Conservation (phyloP, 2,888 invertebrate genomes). For the Nymphalis urticae region DNA sequence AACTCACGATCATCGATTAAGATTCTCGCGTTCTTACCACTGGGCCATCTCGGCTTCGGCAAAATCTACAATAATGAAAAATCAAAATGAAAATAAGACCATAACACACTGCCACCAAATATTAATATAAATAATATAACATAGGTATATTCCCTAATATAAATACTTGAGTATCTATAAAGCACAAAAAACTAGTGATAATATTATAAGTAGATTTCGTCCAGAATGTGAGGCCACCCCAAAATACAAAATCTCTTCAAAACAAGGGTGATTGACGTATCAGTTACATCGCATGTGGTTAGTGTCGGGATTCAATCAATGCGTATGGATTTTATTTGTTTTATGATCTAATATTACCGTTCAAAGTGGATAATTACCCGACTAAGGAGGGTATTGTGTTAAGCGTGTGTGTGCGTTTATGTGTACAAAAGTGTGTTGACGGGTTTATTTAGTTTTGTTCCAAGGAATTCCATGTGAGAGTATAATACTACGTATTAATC, state of each 20-base stretch:
- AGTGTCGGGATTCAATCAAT: constrained; percentile 46
- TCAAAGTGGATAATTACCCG: constrained; percentile 1
- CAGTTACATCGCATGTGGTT: constrained; percentile 66
- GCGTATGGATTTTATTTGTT: constrained; percentile 23
- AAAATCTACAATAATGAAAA: too few relatives aligned
- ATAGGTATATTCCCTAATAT: too few relatives aligned
- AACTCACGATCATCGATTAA: too few relatives aligned
- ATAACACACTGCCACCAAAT: too few relatives aligned
- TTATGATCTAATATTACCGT: constrained; percentile 19
- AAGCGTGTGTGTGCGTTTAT: background rate
- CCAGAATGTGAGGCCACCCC: constrained; percentile 16
- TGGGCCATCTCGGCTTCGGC: too few relatives aligned
- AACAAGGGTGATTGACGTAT: constrained; percentile 66
- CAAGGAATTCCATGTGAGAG: background rate
- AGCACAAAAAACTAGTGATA: too few relatives aligned
- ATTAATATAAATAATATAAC: too few relatives aligned
- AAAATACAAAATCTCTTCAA: constrained; percentile 43
- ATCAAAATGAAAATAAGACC: too few relatives aligned
- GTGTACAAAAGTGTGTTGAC: too few relatives aligned
- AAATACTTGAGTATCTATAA: too few relatives aligned
- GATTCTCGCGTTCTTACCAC: too few relatives aligned
- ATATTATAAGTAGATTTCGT: background rate
- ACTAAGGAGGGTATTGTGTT: constrained; percentile 6
- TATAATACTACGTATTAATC: background rate
- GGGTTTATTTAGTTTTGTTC: background rate